Conservation (phyloP, 2,888 invertebrate genomes). For the Phytoseiulus persimilis region DNA sequence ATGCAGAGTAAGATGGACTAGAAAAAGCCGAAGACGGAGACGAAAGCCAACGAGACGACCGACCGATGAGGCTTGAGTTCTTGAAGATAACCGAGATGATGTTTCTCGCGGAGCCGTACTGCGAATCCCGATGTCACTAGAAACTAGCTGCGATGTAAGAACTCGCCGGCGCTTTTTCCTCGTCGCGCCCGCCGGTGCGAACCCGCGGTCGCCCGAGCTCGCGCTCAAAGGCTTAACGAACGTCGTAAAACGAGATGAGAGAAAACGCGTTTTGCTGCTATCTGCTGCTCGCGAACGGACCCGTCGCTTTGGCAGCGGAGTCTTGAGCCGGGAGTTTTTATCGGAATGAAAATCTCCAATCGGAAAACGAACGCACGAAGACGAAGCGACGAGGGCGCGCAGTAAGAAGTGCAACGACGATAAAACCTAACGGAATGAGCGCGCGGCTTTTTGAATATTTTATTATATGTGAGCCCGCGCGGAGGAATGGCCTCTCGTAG, state of each 20-base stretch:
- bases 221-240: conserved; percentile 5
- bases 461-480: not conserved
- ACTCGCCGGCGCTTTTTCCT: not conserved
- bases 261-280: not conserved
- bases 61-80: not conserved
- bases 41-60: not conserved
- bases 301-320: not conserved
- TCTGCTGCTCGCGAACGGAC: not conserved
- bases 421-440: conserved; percentile 5
- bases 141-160: not conserved
- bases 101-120: not conserved
- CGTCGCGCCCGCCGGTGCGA: not conserved
- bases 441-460: not conserved
- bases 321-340: not conserved
- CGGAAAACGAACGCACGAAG: not conserved
- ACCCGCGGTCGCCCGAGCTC: not conserved
- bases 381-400: not conserved
- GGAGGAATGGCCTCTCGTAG: not conserved
- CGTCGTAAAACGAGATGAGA: not conserved
- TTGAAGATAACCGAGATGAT: not conserved
- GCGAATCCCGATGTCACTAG: not conserved
- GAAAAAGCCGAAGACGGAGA: not conserved
- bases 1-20: not conserved
- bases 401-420: not conserved
- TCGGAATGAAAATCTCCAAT: not conserved